Conservation (phyloP, 2,888 invertebrate species). For the Oligia strigilis region DNA sequence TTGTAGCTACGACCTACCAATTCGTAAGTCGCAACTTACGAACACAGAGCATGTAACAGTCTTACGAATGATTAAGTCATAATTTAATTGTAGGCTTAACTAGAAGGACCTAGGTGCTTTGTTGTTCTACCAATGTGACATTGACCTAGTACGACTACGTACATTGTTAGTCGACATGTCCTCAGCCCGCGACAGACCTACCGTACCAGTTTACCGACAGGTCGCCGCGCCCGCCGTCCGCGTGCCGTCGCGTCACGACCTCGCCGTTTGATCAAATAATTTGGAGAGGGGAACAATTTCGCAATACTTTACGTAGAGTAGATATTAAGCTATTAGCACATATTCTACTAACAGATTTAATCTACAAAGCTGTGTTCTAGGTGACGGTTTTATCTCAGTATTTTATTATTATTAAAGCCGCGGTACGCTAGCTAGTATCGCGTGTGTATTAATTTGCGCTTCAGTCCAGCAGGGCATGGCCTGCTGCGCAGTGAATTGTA, state of each 20-base stretch:
- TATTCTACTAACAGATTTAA: background rate
- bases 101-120: background rate
- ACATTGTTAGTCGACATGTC: background rate
- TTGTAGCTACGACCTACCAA: background rate
- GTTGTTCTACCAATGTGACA: background rate
- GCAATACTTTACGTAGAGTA: constrained; percentile 17
- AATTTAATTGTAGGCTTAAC: constrained; percentile 20
- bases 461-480: background rate
- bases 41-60: background rate
- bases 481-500: constrained; percentile 7
- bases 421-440: background rate
- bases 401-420: background rate
- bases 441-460: constrained; percentile 10
- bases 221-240: background rate
- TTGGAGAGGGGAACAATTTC: constrained; percentile 36
- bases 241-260: constrained; percentile 2
- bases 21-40: background rate
- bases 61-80: background rate
- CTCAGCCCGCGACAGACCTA: constrained; percentile 1
- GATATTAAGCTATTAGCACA: background rate
- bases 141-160: constrained; percentile 1
- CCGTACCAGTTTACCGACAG: background rate
- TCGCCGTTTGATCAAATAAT: constrained; percentile 25
- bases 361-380: background rate
- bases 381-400: background rate